Conservation (phyloP, 2,113 vertebrate genomes). For the Lasiurus cinereus region DNA sequence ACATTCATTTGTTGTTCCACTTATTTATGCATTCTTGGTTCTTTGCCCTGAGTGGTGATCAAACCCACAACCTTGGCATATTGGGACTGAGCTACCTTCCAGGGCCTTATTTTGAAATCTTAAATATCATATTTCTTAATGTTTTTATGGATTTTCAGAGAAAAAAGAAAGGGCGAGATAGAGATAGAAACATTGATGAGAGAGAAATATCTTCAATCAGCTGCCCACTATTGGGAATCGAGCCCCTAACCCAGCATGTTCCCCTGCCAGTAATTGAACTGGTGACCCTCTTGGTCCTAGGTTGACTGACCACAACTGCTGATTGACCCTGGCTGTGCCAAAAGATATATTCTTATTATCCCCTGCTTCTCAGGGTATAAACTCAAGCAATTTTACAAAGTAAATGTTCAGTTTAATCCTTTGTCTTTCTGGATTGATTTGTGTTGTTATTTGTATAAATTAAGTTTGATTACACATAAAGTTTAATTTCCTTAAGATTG, state of each 20-base stretch:
- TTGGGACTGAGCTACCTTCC: not conserved
- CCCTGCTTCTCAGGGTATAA: not conserved
- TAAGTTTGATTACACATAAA: not conserved
- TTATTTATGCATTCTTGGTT: not conserved
- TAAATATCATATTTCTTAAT: not conserved
- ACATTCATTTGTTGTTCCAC: not conserved
- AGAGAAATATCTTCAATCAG: too few relatives aligned
- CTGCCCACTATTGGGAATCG: too few relatives aligned
- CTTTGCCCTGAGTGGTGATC: not conserved
- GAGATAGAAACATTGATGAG: too few relatives aligned
- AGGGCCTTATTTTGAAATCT: not conserved
- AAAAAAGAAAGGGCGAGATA: too few relatives aligned
- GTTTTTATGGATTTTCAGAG: too few relatives aligned
- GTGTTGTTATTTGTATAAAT: not conserved
- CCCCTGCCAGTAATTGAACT: too few relatives aligned
- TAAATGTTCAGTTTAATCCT: not conserved
- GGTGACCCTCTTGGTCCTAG: too few relatives aligned
- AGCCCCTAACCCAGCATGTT: too few relatives aligned
- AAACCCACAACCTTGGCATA: not conserved
- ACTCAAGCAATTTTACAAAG: not conserved
- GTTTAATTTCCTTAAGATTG: not conserved
- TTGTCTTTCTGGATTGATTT: not conserved
- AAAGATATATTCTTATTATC: not conserved
- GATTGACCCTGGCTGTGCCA: too few relatives aligned
- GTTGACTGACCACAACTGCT: too few relatives aligned